Percentiles rank a stretch among this genome's conserved stretches.
phyloP scores from a whole-genome alignment of 2,113 vertebrate genomes.

The Toxotes jaculatrix region DNA sequence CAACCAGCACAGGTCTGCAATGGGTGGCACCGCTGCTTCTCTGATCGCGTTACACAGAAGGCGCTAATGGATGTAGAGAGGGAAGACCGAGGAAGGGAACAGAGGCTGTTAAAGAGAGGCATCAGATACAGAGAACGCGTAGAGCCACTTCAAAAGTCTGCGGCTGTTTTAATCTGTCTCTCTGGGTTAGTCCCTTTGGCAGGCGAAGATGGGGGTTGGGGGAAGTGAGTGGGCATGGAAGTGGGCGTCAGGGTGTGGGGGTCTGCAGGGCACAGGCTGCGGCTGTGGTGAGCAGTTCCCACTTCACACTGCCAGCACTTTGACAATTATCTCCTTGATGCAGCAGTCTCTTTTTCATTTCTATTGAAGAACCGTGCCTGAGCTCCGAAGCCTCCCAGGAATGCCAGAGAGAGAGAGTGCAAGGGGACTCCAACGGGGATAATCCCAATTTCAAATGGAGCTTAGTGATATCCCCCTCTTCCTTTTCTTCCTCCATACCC shows the following conservation, averaged over 20 bases:
- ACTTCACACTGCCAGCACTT: slow-evolving; percentile 64
- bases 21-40: slow-evolving; percentile 24
- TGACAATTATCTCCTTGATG: slow-evolving; percentile 77
- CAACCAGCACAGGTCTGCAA: neutral
- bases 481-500: slow-evolving; percentile 47
- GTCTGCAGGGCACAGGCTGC: slow-evolving; percentile 38
- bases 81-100: slow-evolving; percentile 19
- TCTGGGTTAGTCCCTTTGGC: slow-evolving; percentile 41
- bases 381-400: slow-evolving; percentile 73
- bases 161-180: slow-evolving; percentile 44
- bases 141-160: slow-evolving; percentile 53
- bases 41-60: slow-evolving; percentile 54
- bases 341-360: slow-evolving; percentile 62
- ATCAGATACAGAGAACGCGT: slow-evolving; percentile 44
- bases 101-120: slow-evolving; percentile 36
- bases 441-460: slow-evolving; percentile 83
- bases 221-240: slow-evolving; percentile 34
- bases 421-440: slow-evolving; percentile 72
- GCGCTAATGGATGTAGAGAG: slow-evolving; percentile 46
- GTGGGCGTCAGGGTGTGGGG: slow-evolving; percentile 27
- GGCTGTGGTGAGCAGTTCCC: slow-evolving; percentile 46
- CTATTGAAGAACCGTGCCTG: slow-evolving; percentile 49
- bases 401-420: slow-evolving; percentile 61
- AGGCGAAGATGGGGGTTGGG: slow-evolving; percentile 25
- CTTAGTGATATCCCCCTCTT: slow-evolving; percentile 72